A percentile compares a stretch with the other conserved stretches of the same genome.
phyloP scores from a whole-genome alignment of 2,113 vertebrate species.

The Lepisosteus oculatus region DNA sequence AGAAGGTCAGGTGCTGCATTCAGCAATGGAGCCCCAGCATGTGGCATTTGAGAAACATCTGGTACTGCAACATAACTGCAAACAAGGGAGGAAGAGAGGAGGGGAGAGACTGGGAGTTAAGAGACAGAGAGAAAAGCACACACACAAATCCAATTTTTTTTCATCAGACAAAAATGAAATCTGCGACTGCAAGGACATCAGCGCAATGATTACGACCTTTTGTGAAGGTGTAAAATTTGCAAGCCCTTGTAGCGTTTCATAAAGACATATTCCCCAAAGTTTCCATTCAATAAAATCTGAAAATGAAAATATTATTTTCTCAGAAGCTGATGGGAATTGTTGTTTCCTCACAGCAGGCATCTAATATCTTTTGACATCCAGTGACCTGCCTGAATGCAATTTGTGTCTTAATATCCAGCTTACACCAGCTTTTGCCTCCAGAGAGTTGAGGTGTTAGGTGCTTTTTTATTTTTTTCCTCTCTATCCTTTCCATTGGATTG shows the following conservation, averaged over 20 bases:
- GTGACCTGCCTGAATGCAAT: conserved; percentile 97
- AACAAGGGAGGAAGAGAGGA: conserved; percentile 45
- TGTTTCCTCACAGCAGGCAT: conserved; percentile 92
- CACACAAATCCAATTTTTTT: conserved; percentile 69
- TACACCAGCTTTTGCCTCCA: conserved; percentile 78
- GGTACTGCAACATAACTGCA: conserved; percentile 78
- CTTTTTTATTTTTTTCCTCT: conserved; percentile 39
- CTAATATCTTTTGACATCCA: conserved; percentile 96
- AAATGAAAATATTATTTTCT: conserved; percentile 99
- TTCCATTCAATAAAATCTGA: conserved; percentile 97
- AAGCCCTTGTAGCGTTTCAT: conserved; percentile 75
- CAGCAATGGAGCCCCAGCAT: conserved; percentile 75
- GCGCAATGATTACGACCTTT: conserved; percentile 80
- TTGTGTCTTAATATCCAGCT: conserved; percentile 99
- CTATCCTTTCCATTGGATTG: conserved; percentile 42
- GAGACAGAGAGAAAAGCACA: conserved; percentile 8
- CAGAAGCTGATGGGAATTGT: conserved; percentile 96
- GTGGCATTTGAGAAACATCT: conserved; percentile 92
- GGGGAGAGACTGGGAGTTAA: neutral
- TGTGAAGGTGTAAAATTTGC: conserved; percentile 75
- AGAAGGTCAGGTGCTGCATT: conserved; percentile 96
- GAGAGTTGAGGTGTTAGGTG: conserved; percentile 66
- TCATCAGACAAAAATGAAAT: conserved; percentile 87
- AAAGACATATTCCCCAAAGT: conserved; percentile 93
- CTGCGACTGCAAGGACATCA: conserved; percentile 81